Conservation (phyloP, 2,888 invertebrate species). For the Ophioninae sp. region DNA sequence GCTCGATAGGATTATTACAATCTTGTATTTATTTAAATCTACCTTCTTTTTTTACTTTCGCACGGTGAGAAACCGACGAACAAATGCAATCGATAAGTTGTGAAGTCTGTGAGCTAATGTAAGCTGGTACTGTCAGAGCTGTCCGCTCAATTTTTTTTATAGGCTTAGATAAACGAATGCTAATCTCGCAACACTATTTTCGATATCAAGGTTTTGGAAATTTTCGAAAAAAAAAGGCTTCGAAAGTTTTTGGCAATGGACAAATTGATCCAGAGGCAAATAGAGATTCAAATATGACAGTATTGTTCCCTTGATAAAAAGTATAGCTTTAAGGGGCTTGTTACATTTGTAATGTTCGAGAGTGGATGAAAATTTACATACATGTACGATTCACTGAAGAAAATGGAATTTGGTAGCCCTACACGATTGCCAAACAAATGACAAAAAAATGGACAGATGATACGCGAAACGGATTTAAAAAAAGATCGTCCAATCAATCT, state of each 20-base stretch:
- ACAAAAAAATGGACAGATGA: conserved; percentile 10
- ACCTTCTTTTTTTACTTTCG: background rate
- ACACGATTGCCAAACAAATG: conserved; percentile 26
- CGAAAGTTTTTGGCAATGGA: conserved; percentile 32
- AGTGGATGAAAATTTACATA: conserved; percentile 17
- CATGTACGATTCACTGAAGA: conserved; percentile 31
- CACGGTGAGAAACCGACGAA: conserved; percentile 1
- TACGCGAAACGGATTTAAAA: background rate
- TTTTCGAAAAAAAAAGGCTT: conserved; percentile 38
- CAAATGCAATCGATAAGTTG: background rate
- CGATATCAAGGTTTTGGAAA: conserved; percentile 52
- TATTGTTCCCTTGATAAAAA: conserved; percentile 25
- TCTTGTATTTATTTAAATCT: background rate
- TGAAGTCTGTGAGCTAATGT: background rate
- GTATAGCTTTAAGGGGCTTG: conserved; percentile 33
- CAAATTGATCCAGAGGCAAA: background rate
- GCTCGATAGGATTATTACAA: conserved; percentile 1
- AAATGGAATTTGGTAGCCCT: conserved; percentile 23
- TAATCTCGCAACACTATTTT: conserved; percentile 54
- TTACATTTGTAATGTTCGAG: conserved; percentile 50
- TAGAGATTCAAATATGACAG: background rate
- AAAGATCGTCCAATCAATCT: conserved; percentile 15
- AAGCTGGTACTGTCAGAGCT: background rate
- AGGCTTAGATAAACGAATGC: conserved; percentile 31
- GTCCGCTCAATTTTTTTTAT: conserved; percentile 13